A percentile compares a stretch with the other conserved stretches of the same genome.
These are phyloP conservation scores for Chloroclystis v-ata DNA, from an alignment of 2,888 invertebrate species.

Conservation along the genomic window DNA sequence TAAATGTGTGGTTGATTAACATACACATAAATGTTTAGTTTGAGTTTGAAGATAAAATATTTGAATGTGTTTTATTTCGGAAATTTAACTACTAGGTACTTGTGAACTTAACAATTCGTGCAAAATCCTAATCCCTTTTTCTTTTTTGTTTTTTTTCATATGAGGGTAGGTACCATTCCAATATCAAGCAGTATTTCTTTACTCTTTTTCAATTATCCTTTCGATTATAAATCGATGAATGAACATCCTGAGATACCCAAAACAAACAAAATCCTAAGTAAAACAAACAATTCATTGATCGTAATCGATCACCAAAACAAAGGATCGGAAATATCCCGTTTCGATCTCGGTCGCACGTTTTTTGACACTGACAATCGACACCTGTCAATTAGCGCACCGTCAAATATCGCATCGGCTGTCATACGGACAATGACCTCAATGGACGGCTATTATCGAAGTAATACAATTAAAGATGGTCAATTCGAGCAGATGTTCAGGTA, in stretches of 20 bases:
- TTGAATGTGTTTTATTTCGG: too few species aligned
- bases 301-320: conserved; percentile 48
- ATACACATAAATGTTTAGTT: too few species aligned
- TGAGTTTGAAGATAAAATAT: too few species aligned
- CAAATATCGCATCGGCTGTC: conserved; percentile 33
- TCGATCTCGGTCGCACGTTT: conserved; percentile 20
- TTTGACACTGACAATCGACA: conserved; percentile 32
- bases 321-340: conserved; percentile 39
- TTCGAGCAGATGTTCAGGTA: conserved; percentile 35
- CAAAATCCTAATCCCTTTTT: too few species aligned
- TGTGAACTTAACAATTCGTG: too few species aligned
- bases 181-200: conserved; percentile 5
- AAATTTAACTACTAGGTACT: too few species aligned
- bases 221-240: conserved; percentile 21
- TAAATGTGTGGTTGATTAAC: too few species aligned
- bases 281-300: conserved; percentile 25
- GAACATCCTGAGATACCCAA: conserved; percentile 25
- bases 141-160: too few species aligned
- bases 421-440: conserved; percentile 36
- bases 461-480: conserved; percentile 46
- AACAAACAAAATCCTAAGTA: conserved; percentile 20
- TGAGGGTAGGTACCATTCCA: too few species aligned
- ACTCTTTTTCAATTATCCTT: conserved; percentile 9
- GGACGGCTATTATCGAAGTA: conserved; percentile 26
- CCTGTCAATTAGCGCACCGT: conserved; percentile 56